Percentiles rank a stretch among this genome's conserved stretches.
Conservation (phyloP, 23 tunicate genomes). For the Oikopleura dioica region DNA sequence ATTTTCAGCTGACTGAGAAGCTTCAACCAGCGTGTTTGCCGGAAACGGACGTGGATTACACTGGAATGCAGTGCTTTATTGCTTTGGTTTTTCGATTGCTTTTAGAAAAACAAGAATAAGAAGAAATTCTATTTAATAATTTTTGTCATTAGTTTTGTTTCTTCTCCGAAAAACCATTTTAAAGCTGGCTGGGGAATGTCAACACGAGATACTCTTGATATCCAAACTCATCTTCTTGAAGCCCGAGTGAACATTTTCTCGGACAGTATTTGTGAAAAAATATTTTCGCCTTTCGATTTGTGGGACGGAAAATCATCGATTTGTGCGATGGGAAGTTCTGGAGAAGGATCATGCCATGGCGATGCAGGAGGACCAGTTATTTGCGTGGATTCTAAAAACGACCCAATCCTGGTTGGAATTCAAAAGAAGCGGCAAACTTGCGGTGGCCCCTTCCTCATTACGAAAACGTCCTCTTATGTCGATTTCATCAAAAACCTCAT, state of each 20-base stretch:
- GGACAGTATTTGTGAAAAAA: slow-evolving; percentile 6
- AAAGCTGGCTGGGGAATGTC: slow-evolving; percentile 13
- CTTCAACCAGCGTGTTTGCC: slow-evolving; percentile 5
- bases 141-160: too few species aligned
- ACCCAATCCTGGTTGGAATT: slow-evolving; percentile 11
- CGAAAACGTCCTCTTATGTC: not conserved
- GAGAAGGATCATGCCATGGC: slow-evolving; percentile 13
- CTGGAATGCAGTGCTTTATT: not conserved
- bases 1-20: not conserved
- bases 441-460: slow-evolving; percentile 1
- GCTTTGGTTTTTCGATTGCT: too few species aligned
- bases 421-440: slow-evolving; percentile 14
- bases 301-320: not conserved
- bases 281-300: not conserved
- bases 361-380: slow-evolving; percentile 12
- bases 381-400: not conserved
- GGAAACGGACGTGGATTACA: not conserved
- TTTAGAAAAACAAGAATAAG: too few species aligned
- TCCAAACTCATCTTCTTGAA: not conserved
- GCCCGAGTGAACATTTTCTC: not conserved
- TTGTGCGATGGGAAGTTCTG: not conserved
- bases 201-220: not conserved
- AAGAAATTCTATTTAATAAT: too few species aligned
- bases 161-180: too few species aligned
- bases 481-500: not conserved